A percentile compares a stretch with the other conserved stretches of the same genome.
These are phyloP conservation scores for Orcinus orca DNA, from an alignment of 2,113 vertebrate genomes.

Conservation along the genomic window DNA sequence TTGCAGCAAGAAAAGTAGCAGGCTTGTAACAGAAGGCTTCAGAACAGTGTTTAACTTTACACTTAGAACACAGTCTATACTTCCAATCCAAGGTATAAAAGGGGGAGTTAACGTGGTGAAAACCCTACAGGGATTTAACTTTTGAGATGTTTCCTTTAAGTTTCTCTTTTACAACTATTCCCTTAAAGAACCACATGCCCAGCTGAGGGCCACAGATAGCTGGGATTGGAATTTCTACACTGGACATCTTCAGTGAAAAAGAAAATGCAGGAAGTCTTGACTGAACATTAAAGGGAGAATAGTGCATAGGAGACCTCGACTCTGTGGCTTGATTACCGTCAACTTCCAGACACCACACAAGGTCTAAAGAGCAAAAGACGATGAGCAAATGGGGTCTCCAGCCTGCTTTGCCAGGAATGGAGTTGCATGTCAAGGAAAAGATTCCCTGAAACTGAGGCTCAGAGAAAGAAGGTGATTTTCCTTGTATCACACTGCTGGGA, in stretches of 20 bases:
- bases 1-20: neutral
- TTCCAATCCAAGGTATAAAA: neutral
- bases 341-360: neutral
- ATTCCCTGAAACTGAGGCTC: neutral
- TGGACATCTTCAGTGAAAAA: neutral
- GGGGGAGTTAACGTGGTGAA: neutral
- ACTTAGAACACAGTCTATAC: neutral
- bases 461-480: neutral
- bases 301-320: neutral
- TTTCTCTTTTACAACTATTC: neutral
- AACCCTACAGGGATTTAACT: neutral
- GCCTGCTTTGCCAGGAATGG: neutral
- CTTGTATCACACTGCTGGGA: neutral
- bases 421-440: neutral
- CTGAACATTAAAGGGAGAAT: neutral
- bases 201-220: neutral
- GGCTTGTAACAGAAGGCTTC: neutral
- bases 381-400: neutral
- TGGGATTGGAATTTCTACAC: neutral
- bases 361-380: neutral
- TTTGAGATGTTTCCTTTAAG: neutral
- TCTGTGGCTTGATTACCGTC: neutral
- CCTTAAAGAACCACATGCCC: neutral
- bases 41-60: slow-evolving; percentile 16
- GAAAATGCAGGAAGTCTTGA: neutral